A percentile compares a stretch with the other conserved stretches of the same genome.
phyloP scores from a whole-genome alignment of 2,113 vertebrate species.

The Upupa epops region DNA sequence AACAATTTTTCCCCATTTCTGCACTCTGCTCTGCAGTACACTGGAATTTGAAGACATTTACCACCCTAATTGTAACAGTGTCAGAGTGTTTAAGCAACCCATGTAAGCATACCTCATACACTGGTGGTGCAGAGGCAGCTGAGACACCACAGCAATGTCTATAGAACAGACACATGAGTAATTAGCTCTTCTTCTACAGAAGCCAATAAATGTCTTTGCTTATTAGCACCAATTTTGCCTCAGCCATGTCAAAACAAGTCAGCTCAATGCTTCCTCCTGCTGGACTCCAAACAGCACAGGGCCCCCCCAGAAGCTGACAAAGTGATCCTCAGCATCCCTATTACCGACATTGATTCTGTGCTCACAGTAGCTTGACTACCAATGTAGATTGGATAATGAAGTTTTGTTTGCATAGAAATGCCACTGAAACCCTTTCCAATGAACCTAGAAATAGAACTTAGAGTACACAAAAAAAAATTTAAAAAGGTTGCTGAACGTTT shows the following conservation, averaged over 20 bases:
- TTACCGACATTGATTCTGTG: fast-evolving
- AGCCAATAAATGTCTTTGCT: not conserved
- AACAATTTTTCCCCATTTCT: not conserved
- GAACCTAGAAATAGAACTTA: not conserved
- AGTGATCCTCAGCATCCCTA: fast-evolving
- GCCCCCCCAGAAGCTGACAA: not conserved
- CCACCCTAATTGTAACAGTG: not conserved
- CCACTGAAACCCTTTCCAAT: not conserved
- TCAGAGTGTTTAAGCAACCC: not conserved
- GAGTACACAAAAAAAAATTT: not conserved
- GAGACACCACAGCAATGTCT: not conserved
- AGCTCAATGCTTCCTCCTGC: constrained; percentile 22
- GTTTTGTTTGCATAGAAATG: not conserved
- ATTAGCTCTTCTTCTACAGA: not conserved
- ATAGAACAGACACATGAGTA: not conserved
- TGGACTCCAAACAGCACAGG: not conserved
- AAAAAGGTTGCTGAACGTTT: not conserved
- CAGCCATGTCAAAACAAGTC: not conserved
- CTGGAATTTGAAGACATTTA: not conserved
- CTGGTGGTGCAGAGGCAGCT: not conserved
- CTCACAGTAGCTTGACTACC: not conserved
- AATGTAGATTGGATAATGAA: not conserved
- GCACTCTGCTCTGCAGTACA: too few species aligned
- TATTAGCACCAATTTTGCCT: not conserved
- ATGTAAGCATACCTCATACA: fast-evolving